Evolutionary conservation across 35 echinoderm and acorn worm genomes (phyloP).

Genomic region (Lytechinus pictus): DNA sequence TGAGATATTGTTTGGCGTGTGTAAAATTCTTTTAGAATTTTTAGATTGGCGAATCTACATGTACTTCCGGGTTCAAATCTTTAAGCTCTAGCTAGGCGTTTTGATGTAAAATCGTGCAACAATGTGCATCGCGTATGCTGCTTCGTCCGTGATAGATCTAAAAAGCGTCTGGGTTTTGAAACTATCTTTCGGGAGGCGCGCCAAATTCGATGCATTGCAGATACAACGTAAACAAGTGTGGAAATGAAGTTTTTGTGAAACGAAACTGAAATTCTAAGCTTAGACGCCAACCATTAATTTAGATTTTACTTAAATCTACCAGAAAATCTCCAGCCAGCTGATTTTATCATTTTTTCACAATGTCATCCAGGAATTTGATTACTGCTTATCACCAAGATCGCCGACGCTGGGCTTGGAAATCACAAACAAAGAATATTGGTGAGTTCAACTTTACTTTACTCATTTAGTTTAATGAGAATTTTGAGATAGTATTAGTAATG

Average conservation of each 20-base stretch:
- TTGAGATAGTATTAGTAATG: too few species aligned
- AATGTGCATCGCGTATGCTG: neutral
- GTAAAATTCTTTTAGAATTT: too few species aligned
- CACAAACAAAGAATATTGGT: neutral
- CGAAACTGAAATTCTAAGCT: neutral
- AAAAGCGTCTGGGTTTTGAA: neutral
- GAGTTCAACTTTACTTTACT: neutral
- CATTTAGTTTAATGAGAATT: too few species aligned
- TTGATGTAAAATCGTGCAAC: neutral
- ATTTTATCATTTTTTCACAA: neutral
- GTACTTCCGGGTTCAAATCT: neutral
- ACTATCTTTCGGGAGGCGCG: neutral
- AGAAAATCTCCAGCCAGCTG: neutral
- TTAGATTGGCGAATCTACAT: neutral
- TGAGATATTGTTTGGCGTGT: neutral
- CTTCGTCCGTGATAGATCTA: neutral
- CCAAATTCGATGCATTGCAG: neutral
- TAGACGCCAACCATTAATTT: neutral
- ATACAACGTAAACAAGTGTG: neutral
- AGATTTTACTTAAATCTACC: neutral
- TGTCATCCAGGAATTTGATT: neutral
- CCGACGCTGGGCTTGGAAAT: neutral
- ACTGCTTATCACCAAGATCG: neutral
- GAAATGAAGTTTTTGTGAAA: neutral
- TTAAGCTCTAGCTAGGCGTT: neutral